Base-by-base conservation (phyloP, 2,797 vertebrate genomes). In the Chelmon rostratus region DNA sequence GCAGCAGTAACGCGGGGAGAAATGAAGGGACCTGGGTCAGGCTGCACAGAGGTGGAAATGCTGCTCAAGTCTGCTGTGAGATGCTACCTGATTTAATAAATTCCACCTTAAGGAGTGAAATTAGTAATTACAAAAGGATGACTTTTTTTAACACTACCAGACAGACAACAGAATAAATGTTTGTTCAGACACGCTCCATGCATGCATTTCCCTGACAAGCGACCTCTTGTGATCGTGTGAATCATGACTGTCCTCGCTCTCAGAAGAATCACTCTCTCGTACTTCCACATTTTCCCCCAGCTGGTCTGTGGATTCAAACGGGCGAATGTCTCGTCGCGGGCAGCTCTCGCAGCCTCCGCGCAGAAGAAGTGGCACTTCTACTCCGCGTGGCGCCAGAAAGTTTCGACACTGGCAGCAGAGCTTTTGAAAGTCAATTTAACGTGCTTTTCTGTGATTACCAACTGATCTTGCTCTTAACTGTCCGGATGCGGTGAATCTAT, bases 371-470 rank as follows among this genome's bases (percentile, higher is more conserved):
- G 49, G 1, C 57, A 25, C 42, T 81, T 61, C 21, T n/a, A n/a
- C n/a, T 72, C 37, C 59, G 16, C 46, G 23, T 1, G 7, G 21
- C 4, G 6, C 18, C 25, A n/a, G 38, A 86, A 91, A 88, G 69
- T 86, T 91, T 71, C 56, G 64, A 70, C 38, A 31, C 35, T 42
- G 79, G 70, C 81, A 53, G 68, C 38, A 18, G 76, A 78, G 78
- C 67, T 84, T 90, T 61, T 87, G 59, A 91, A 91, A 90, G 84
- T 93, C 77, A 91, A 83, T 85, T 81, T 80, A 85, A 76, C 19
- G 31, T 75, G 50, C 75, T 70, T 88, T 86, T 80, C 74, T 80
- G 76, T 69, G 77, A 91, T 91, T 81, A 91, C 72, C 62, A 18
- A 56, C 80, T 83, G 76, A 90, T 87, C 67, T 78, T 25, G 70